Percentiles rank a stretch among this genome's conserved stretches.
These are phyloP conservation scores for Poeciliopsis infans DNA, from an alignment of 2,797 vertebrate species.

Conservation along the genomic window DNA sequence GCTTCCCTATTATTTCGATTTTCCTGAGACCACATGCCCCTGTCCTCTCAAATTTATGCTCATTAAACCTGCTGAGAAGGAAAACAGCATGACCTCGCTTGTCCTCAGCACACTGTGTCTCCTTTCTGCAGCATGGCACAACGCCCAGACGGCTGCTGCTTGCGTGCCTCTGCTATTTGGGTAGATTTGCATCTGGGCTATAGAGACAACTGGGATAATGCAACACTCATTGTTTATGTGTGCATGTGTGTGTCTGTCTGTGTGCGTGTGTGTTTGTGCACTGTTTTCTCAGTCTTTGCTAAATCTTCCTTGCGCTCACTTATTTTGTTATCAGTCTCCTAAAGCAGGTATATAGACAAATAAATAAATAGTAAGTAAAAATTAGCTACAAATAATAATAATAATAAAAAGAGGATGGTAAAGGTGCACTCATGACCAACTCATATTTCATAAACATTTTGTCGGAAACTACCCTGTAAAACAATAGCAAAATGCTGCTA, in stretches of 20 bases:
- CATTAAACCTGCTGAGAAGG: conserved; percentile 55
- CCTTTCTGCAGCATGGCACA: conserved; percentile 62
- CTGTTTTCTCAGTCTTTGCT: conserved; percentile 11
- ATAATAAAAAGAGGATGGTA: not conserved
- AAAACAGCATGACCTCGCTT: conserved; percentile 54
- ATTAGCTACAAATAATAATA: not conserved
- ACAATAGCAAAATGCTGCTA: conserved; percentile 35
- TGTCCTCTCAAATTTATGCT: conserved; percentile 16
- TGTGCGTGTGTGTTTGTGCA: conserved; percentile 7
- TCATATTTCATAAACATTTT: conserved; percentile 22
- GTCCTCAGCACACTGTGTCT: conserved; percentile 52
- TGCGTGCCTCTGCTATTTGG: conserved; percentile 76
- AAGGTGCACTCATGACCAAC: conserved; percentile 23
- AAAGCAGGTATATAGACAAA: not conserved
- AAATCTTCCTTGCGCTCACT: conserved; percentile 25
- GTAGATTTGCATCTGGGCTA: conserved; percentile 77
- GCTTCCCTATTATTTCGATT: conserved; percentile 33
- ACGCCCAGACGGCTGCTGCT: conserved; percentile 70
- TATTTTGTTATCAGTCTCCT: conserved; percentile 26
- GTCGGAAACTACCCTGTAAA: conserved; percentile 4
- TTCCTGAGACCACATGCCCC: conserved; percentile 31
- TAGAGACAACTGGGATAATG: conserved; percentile 68
- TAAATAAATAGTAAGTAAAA: not conserved
- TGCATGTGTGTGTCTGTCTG: not conserved
- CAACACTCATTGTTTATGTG: conserved; percentile 42